Base-by-base conservation (phyloP, 1,140 invertebrate genomes). In the Bombus balteatus region DNA sequence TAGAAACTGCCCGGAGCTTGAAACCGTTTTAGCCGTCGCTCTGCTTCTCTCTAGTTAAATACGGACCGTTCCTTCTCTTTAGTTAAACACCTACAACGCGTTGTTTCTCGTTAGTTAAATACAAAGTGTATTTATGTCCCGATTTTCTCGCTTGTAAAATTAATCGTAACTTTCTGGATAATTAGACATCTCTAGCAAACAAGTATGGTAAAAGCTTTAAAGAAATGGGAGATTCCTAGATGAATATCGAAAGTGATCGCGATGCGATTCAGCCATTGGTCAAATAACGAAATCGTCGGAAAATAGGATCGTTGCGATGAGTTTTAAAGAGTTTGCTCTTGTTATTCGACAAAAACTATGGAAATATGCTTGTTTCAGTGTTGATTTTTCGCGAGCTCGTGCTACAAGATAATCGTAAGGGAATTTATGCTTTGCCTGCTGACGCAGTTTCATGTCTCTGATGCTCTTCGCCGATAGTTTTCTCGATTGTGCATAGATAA, bases 191-290 rank as follows among this genome's bases (percentile, higher is more conserved):
- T 59, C 10, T 12, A 6, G 28, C 25, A 59, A 3, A n/a, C n/a
- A n/a, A n/a, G 2, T n/a, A n/a, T 28, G 59, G 3, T 0, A 62
- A 12, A 62, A 10, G 0, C 3, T 12, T n/a, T 4, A 59, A 12
- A n/a, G 68, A 28, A 39, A 25, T 4, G 1, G 18, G 0, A 70
- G 37, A 39, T 22, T 4, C 3, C 57, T 59, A 4, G 8, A 3
- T 1, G 13, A 39, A 25, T 1, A 39, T 10, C 0, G 4, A n/a
- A n/a, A n/a, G 22, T 0, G 22, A 10, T 1, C 0, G 3, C 12
- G 22, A 12, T 5, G 10, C 9, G 9, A 12, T 22, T 25, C 34
- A 28, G 8, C 0, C 9, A 25, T 2, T 6, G 34, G 0, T 28
- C 0, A 5, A 70, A 70, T 4, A 39, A 39, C 22, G 37, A 39